Evolutionary conservation across 1,140 invertebrate species (phyloP), one percentile per base, ranked within the genome.

Genomic region (Sitodiplosis mosellana): DNA sequence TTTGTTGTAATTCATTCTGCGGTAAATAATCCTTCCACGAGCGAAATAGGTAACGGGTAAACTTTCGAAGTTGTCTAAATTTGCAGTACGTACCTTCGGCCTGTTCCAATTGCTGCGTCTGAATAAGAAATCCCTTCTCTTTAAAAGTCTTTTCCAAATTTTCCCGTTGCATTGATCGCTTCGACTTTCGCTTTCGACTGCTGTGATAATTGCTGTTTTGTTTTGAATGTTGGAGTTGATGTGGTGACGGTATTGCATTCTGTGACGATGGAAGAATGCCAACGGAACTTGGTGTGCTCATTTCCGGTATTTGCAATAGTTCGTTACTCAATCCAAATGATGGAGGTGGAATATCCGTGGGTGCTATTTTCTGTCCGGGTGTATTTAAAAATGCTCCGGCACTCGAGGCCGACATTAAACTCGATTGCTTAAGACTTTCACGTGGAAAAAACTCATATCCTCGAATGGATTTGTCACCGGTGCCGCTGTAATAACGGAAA

Each of bases 21-120:
- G 88, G 87, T 17, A 93, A 69, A 61, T 92, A 89, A 61, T 91
- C 85, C 59, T 90, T 90, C 87, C 87, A 93, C 57, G 85, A 89
- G 47, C 88, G 72, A 54, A 91, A 90, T 38, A 92, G 68, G 62
- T 93, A 93, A 22, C 87, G 72, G 0, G 88, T 93, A 55, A 92
- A 92, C 60, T 92, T 93, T 50, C 87, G 71, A 11, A 93, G 64
- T 56, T 92, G 88, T 38, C 87, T 69, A 59, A 93, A 93, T 63
- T 93, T 93, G 64, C 88, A 93, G 56, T 91, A 93, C 0, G 87
- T 91, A 0, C 87, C 87, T 61, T 91, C 87, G 0, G 87, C 87
- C 0, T 86, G 88, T 59, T 90, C 85, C 22, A 91, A 62, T 56
- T 92, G 87, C 59, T 92, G 87, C 0, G 88, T 93, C 58, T 93